Base-by-base conservation (phyloP, 2,797 vertebrate species). In the Sciurus carolinensis region DNA sequence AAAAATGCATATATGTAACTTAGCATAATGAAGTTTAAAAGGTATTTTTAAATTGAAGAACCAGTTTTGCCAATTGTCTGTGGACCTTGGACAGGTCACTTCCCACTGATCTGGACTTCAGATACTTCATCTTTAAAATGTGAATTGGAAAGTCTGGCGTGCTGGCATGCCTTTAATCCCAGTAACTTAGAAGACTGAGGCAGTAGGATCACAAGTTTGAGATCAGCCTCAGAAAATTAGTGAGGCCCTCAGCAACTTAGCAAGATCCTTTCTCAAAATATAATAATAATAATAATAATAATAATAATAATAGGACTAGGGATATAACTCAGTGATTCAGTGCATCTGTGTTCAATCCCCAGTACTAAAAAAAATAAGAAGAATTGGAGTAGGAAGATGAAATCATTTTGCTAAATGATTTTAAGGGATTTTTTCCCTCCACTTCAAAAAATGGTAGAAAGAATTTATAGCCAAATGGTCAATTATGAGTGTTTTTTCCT, bases 401-500 rank as follows among this genome's bases (percentile, higher is more conserved):
- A 47, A 47, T 47, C 44, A 47, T 47, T 47, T 47, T 47, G 44
- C 64, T 73, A 81, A 33, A 72, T 77, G 11, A 96, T 89, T 95
- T 94, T 77, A 80, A 92, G 64, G 2, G 7, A 18, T 81, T 77
- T 44, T 69, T 22, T 18, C 47, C 8, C 77, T 92, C 92, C 84
- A 87, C 96, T 96, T 81, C 93, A 97, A 82, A 88, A 89, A 94
- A 69, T 44, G 7, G 42, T 57, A 87, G 62, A 90, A 95, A 96
- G 57, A 91, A 90, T 62, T 92, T 80, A 28, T 82, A 85, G 57
- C 20, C 59, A 91, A 82, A 76, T 86, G 42, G 82, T 6, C 52
- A 84, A 83, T 88, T 86, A 73, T 26, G 30, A 47, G 15, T 80
- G 52, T 83, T 50, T 72, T 71, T 81, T 59, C 59, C 30, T 73